Base-by-base conservation (phyloP, 2,797 vertebrate species). In the Gymnoscopelus microlampas region DNA sequence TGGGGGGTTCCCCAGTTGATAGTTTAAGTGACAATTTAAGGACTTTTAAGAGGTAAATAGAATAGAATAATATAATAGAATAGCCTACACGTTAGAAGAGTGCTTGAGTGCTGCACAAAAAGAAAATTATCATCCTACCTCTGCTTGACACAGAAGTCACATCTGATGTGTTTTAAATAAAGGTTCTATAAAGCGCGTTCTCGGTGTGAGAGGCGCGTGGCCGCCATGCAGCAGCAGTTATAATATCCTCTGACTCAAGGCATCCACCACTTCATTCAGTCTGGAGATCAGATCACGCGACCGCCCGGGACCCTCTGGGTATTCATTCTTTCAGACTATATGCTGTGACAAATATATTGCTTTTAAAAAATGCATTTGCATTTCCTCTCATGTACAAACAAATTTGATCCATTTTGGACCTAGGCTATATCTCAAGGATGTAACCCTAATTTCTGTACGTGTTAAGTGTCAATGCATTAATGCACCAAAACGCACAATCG, bases 261-360 rank as follows among this genome's bases (percentile, higher is more conserved):
- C 74, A 60, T 84, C 81, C 29, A 19, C 58, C 67, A 56, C 74
- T 84, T 74, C 85, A 90, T 83, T 90, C 83, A 87, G 49, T 53
- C 58, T 66, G 57, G 71, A 78, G 83, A 74, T 81, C 85, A 78
- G 83, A 74, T 81, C 85, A 79, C 66, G 51, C 11, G 60, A 53
- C 54, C 26, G 23, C n/a, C 14, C 24, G 69, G 79, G 69, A 63
- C 63, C 54, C 23, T 70, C 3, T 57, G n/a, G 60, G 11, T 56
- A 12, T 13, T 63, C 0, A 19, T 74, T 78, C 54, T 65, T 63
- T 54, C 0, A 60, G 12, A 57, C 58, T 29, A 54, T 63, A 29
- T 29, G 14, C 3, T 1, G 55, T 39, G 64, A 44, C 12, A 24
- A 14, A 0, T 47, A 12, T 24, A 26, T 55, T 0, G 2, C 9